Base-by-base conservation (phyloP, 2,888 invertebrate genomes). In the Acrocera orbiculus region DNA sequence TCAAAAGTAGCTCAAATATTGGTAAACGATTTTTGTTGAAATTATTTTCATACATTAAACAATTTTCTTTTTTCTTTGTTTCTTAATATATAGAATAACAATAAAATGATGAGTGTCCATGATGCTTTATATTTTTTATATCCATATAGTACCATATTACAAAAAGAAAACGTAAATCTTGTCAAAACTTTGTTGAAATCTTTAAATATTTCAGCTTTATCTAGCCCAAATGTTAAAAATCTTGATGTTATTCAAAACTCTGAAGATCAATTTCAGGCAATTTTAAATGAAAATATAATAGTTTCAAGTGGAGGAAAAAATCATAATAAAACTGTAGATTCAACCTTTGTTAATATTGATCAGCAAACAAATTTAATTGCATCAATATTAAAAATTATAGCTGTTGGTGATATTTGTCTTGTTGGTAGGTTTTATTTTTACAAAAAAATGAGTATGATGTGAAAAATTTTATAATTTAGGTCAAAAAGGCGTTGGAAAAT, bases 401-500 rank as follows among this genome's bases (percentile, higher is more conserved):
- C 73, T 38, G 73, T 75, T 3, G 72, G 76, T 3, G 93, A 95
- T 61, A 75, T 90, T 46, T 92, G 92, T 57, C 58, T 95, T 19
- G 67, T 95, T 46, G 77, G 69, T 64, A 45, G 54, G 61, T 53
- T 11, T 35, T 23, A 6, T 26, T 22, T 7, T 20, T 17, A 15
- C 5, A 17, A 19, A 9, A 15, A 33, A n/a, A n/a, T n/a, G n/a
- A n/a, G n/a, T n/a, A n/a, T n/a, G n/a, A n/a, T n/a, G n/a, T n/a
- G n/a, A n/a, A n/a, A n/a, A n/a, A n/a, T n/a, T n/a, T n/a, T n/a
- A n/a, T n/a, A n/a, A n/a, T n/a, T 24, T 45, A 69, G 86, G 93
- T 30, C 76, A 83, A 38, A 76, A 78, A 61, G 95, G 95, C 24
- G 86, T 90, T 51, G 95, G 95, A 0, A 96, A 96, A 61, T 83